Evolutionary conservation across 2,888 invertebrate genomes (phyloP), one percentile per base, ranked within the genome.

Genomic region (Hipparchia sbordonii): DNA sequence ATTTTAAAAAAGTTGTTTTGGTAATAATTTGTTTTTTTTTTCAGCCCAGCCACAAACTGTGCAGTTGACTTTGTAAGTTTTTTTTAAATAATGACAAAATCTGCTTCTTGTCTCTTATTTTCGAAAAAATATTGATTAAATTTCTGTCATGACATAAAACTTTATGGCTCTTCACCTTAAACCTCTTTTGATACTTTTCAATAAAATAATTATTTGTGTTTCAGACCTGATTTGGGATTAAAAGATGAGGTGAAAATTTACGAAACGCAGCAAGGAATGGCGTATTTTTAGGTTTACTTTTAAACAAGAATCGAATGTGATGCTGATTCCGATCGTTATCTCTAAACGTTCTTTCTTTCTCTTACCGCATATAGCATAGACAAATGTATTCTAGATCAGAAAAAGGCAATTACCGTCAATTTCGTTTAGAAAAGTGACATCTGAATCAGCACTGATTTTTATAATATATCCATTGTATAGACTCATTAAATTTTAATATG

Each of bases 231-330:
- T 74, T 79, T 93, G 74, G 79, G 83, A 7, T 74, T 91, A 83
- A 92, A 93, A 77, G 91, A 91, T 73, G 92, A 92, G 54, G 90
- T 87, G 61, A 91, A 91, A 80, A 81, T 91, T 23, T 92, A 92
- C 76, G 91, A 91, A 74, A 76, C 87, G 0, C 88, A 87, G 73
- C 89, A 87, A 78, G 84, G 82, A 60, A 89, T 92, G 73, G 87
- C 86, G 60, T 92, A 90, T 81, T 92, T 88, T 82, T 78, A 75
- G 2, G 12, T 12, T 2, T 54, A 54, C 12, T 12, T 8, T 48
- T 48, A 48, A 12, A 39, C 13, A 57, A 57, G 13, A 57, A 5
- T 13, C 23, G 13, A 57, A 13, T 23, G 8, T 57, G 13, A 2
- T 3, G 48, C 7, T 48, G 57, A 57, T 8, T 56, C 13, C 13